Percentiles rank a stretch among this genome's conserved stretches.
Evolutionary conservation across 1,140 invertebrate species (phyloP).

Genomic region (Drosophila baimaii): DNA sequence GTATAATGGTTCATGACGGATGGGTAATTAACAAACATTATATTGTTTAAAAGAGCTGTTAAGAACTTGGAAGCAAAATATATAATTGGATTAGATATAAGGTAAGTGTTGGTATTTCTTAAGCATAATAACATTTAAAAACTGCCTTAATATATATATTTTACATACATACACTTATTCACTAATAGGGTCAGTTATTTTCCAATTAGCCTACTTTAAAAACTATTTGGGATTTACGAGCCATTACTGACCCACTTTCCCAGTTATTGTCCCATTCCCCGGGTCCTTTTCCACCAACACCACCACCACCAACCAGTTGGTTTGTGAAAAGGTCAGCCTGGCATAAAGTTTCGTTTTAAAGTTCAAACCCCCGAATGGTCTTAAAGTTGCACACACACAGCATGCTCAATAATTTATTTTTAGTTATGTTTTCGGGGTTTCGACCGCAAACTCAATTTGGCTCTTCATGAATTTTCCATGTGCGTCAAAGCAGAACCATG

Average conservation of each 20-base stretch:
- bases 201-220: constrained; percentile 8
- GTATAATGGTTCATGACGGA: not conserved
- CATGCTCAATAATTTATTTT: constrained; percentile 47
- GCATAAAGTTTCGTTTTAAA: constrained; percentile 26
- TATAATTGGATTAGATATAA: not conserved
- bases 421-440: constrained; percentile 45
- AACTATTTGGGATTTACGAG: not conserved
- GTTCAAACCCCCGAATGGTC: constrained; percentile 28
- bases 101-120: too few relatives aligned
- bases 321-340: constrained; percentile 17
- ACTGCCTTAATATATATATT: too few relatives aligned
- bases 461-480: constrained; percentile 54
- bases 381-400: constrained; percentile 28
- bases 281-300: not conserved
- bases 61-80: not conserved
- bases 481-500: not conserved
- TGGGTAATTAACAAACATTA: constrained; percentile 22
- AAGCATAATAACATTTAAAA: not conserved
- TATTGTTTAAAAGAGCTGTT: constrained; percentile 13
- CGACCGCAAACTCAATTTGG: constrained; percentile 53
- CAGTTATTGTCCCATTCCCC: constrained; percentile 6
- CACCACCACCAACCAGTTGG: too few relatives aligned
- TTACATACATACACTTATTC: not conserved
- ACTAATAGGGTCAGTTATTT: constrained; percentile 5
- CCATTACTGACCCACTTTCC: constrained; percentile 25